phyloP scores from a whole-genome alignment of 2,113 vertebrate genomes.

The Solea senegalensis region DNA sequence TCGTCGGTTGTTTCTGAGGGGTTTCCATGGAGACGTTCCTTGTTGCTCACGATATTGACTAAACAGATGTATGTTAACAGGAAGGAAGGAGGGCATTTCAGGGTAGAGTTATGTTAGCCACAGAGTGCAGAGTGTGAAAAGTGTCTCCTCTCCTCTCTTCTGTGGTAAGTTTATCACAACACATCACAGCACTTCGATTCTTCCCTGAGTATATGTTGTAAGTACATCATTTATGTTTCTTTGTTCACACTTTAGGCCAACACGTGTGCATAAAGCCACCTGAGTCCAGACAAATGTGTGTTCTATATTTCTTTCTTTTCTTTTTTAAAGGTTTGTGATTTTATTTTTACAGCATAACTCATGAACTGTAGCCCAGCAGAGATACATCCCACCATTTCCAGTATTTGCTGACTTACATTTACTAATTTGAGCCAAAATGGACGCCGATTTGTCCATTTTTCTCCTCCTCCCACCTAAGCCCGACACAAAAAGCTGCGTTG shows the following conservation, averaged over 20 bases:
- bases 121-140: conserved; percentile 22
- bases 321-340: too few species aligned
- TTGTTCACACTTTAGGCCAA: neutral
- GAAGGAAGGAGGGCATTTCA: conserved; percentile 32
- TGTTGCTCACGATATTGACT: conserved; percentile 55
- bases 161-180: neutral
- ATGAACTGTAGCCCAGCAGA: too few species aligned
- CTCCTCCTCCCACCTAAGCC: too few species aligned
- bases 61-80: conserved; percentile 67
- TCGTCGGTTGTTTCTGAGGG: conserved; percentile 25
- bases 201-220: neutral
- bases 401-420: too few species aligned
- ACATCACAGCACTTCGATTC: conserved; percentile 25
- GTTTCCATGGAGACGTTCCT: conserved; percentile 67
- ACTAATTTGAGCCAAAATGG: too few species aligned
- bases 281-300: too few species aligned
- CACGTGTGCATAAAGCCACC: neutral
- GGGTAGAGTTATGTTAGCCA: conserved; percentile 18
- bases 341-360: too few species aligned
- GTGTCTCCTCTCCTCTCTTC: conserved; percentile 2
- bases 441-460: too few species aligned
- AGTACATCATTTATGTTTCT: neutral
- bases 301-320: too few species aligned
- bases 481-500: too few species aligned
- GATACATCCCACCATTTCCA: too few species aligned